These are phyloP conservation scores for Poecilus cupreus DNA, from an alignment of 2,888 invertebrate genomes.

Conservation along the genomic window DNA sequence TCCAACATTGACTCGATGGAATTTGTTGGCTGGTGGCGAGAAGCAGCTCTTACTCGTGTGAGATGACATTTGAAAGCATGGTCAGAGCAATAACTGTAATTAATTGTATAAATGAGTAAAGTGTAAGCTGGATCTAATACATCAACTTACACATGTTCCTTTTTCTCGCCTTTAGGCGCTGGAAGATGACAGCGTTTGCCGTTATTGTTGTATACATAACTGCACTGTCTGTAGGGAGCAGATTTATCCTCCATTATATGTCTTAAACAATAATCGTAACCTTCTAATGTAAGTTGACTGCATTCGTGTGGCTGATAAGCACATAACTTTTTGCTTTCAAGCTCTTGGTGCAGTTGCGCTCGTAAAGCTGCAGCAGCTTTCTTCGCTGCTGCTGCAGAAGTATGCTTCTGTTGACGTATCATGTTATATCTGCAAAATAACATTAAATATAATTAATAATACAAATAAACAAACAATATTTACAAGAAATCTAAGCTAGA, in stretches of 20 bases:
- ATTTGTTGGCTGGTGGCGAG: constrained; percentile 78
- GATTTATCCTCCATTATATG: constrained; percentile 90
- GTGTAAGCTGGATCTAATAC: not conserved
- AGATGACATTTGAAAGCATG: constrained; percentile 81
- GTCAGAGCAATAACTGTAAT: constrained; percentile 79
- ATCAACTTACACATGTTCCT: constrained; percentile 77
- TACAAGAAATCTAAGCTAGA: constrained; percentile 33
- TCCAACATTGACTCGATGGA: constrained; percentile 81
- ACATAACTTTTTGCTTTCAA: constrained; percentile 78
- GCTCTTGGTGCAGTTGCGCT: constrained; percentile 78
- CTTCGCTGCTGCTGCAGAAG: constrained; percentile 53
- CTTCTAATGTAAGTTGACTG: constrained; percentile 80
- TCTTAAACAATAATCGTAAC: constrained; percentile 84
- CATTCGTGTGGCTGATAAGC: constrained; percentile 81
- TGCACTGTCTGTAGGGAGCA: constrained; percentile 90
- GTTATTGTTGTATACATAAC: constrained; percentile 79
- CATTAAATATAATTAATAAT: not conserved
- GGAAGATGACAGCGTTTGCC: constrained; percentile 86
- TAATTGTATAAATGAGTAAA: constrained; percentile 16
- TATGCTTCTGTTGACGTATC: constrained; percentile 50
- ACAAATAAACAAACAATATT: constrained; percentile 20
- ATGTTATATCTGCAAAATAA: constrained; percentile 43
- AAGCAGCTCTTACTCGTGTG: constrained; percentile 77
- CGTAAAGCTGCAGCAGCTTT: constrained; percentile 67
- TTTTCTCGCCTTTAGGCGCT: constrained; percentile 83